phyloP scores from a whole-genome alignment of 2,113 vertebrate genomes.

The Pseudorhombus dupliciocellatus region DNA sequence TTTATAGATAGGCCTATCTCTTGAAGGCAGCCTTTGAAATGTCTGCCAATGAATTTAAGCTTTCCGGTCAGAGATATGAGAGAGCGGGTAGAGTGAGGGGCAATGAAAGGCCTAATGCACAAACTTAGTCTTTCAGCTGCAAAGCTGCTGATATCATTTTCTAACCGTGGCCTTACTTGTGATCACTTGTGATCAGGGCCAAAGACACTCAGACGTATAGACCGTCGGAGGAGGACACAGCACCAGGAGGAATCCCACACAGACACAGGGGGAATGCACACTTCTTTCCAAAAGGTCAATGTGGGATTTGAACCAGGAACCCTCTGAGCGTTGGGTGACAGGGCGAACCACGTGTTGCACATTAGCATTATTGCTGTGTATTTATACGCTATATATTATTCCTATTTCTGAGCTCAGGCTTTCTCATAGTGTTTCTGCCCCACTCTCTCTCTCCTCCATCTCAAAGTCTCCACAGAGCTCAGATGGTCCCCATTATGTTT shows the following conservation, averaged over 20 bases:
- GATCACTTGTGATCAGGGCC: constrained; percentile 5
- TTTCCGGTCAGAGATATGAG: constrained; percentile 49
- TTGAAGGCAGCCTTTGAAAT: constrained; percentile 64
- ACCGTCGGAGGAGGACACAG: no score
- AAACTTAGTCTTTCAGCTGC: constrained; percentile 44
- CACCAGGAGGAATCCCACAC: no score
- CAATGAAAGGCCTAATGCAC: constrained; percentile 35
- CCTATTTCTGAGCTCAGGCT: background rate
- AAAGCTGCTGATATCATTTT: constrained; percentile 42
- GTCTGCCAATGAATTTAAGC: constrained; percentile 56
- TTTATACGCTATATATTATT: background rate
- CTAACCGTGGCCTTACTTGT: constrained; percentile 12
- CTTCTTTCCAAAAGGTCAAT: no score
- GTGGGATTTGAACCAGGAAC: no score
- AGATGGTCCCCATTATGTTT: background rate
- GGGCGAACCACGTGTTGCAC: no score
- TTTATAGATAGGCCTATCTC: constrained; percentile 63
- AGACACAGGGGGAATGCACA: no score
- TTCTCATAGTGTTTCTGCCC: background rate
- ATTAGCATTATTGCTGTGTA: background rate
- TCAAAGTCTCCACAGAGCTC: background rate
- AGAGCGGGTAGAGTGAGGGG: constrained; percentile 4
- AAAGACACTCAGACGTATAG: background rate
- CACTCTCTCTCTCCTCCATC: background rate
- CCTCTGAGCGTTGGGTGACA: no score